Evolutionary conservation across 1,140 invertebrate species (phyloP), one percentile per base, ranked within the genome.

Genomic region (Paracyclopina nana): DNA sequence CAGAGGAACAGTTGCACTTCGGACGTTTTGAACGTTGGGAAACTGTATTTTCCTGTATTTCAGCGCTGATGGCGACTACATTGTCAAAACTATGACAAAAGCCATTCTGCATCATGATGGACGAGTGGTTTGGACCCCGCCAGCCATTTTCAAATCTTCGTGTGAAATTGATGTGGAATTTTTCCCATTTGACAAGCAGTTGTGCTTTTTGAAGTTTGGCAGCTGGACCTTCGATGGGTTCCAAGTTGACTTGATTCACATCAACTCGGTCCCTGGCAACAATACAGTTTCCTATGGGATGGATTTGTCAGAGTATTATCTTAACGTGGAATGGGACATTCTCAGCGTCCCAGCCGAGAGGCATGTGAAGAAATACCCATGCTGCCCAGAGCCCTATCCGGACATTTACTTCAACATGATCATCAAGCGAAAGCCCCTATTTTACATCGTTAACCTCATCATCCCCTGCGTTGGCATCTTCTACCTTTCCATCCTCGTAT

Each of bases 361-460:
- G 34, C 84, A 90, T 57, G 80, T 82, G 58, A 82, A 80, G 60
- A 88, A 79, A 63, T 92, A 91, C 65, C 76, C 82, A 0, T 87
- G 84, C 62, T 90, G 83, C 63, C 68, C 73, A 40, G 79, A 90
- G 60, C 82, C 82, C 0, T 87, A 86, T 67, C 81, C 80, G 55
- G 90, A 96, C 68, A 94, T 96, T 51, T 94, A 91, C 66, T 96
- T 96, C 74, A 94, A 96, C 65, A 92, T 99, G 54, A 95, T 90
- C 0, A 67, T 99, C 16, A 68, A 94, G 11, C 72, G 91, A 1
- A 91, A 92, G 65, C 94, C 88, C 0, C 68, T 96, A 5, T 94
- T 95, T 66, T 94, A 96, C 70, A 91, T 88, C 0, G 88, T 95
- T 1, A 95, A 95, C 62, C 68, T 94, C 6, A 94, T 94, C 55